phyloP scores from a whole-genome alignment of 2,113 vertebrate genomes.

The Archilochus colubris region DNA sequence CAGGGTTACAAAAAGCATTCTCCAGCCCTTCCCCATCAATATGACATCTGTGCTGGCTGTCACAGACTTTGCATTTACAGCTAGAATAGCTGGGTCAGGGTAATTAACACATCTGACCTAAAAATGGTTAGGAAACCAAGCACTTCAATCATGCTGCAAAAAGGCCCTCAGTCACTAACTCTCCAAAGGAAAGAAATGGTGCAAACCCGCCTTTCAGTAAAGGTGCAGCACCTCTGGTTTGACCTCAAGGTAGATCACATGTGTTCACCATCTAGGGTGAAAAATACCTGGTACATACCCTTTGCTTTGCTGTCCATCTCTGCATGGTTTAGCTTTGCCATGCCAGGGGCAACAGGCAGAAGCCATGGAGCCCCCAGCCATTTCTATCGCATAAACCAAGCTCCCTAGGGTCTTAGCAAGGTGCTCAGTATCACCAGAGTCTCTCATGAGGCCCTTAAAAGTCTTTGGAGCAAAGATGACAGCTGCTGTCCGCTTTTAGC shows the following conservation, averaged over 20 bases:
- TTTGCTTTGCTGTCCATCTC: background rate
- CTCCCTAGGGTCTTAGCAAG: background rate
- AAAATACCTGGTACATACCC: background rate
- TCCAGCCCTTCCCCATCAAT: background rate
- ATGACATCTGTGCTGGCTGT: accelerated
- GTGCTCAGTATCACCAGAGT: accelerated
- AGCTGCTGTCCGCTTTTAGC: accelerated
- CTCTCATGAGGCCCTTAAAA: background rate
- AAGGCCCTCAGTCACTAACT: background rate
- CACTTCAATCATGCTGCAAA: background rate
- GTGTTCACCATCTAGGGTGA: background rate
- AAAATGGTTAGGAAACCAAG: background rate
- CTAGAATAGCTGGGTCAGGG: background rate
- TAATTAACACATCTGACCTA: background rate
- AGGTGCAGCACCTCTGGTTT: background rate
- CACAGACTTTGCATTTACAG: accelerated
- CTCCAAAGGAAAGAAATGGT: background rate
- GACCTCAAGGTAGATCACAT: background rate
- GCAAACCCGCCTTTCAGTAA: background rate
- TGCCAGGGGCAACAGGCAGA: background rate
- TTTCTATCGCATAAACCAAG: background rate
- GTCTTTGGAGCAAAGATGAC: background rate
- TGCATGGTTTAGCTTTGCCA: background rate
- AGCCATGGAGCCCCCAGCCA: background rate
- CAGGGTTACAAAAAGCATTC: background rate